phyloP scores from a whole-genome alignment of 1,140 invertebrate species.

The Eubasilissa regina region DNA sequence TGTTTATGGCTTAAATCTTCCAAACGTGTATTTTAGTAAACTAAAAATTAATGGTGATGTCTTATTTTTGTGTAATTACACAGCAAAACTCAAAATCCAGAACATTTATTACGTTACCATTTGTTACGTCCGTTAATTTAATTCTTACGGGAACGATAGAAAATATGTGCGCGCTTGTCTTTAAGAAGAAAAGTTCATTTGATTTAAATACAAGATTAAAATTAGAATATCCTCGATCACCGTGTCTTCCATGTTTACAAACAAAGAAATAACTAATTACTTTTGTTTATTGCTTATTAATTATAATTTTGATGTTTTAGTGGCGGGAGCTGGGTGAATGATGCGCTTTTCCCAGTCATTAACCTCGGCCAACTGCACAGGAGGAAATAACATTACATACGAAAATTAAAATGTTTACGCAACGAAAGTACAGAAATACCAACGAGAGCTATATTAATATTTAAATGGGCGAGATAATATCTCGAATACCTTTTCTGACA shows the following conservation, averaged over 20 bases:
- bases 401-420: slow-evolving; percentile 4
- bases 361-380: background rate
- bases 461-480: background rate
- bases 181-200: background rate
- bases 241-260: slow-evolving; percentile 7
- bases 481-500: background rate
- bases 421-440: too few relatives aligned
- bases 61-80: slow-evolving; percentile 30
- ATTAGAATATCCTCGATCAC: slow-evolving; percentile 28
- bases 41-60: slow-evolving; percentile 29
- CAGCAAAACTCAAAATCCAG: slow-evolving; percentile 23
- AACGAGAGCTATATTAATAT: background rate
- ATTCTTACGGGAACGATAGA: background rate
- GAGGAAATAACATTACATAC: background rate
- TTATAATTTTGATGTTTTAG: background rate
- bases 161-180: background rate
- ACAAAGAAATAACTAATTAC: slow-evolving; percentile 10
- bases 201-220: slow-evolving; percentile 24
- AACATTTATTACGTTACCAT: slow-evolving; percentile 7
- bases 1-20: slow-evolving; percentile 4
- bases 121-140: background rate
- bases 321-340: slow-evolving; percentile 15
- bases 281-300: slow-evolving; percentile 34
- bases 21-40: background rate
- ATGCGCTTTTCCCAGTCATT: slow-evolving; percentile 23